Conservation (phyloP, 2,888 invertebrate genomes). For the Mesoligia furuncula region DNA sequence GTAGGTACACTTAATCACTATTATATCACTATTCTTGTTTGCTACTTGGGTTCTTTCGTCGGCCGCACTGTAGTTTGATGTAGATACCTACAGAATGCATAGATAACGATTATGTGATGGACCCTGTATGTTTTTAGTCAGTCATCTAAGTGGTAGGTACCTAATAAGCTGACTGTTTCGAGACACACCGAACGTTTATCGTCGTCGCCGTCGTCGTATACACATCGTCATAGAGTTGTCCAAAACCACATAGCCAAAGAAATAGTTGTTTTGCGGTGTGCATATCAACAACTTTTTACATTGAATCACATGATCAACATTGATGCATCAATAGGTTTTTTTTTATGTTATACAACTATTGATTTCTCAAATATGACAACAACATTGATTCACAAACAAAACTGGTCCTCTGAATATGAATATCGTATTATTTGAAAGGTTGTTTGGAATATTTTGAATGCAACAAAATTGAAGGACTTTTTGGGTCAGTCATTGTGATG, state of each 20-base stretch:
- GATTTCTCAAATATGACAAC: conserved; percentile 24
- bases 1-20: no score
- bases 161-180: no score
- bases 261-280: background rate
- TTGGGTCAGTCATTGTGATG: conserved; percentile 13
- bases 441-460: conserved; percentile 23
- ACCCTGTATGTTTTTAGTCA: no score
- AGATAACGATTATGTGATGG: no score
- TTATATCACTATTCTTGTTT: no score
- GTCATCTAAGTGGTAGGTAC: no score
- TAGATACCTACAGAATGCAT: no score
- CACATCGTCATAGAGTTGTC: background rate
- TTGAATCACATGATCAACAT: background rate
- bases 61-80: no score
- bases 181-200: no score
- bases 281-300: conserved; percentile 13
- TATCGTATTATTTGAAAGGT: conserved; percentile 47
- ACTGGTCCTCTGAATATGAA: conserved; percentile 17
- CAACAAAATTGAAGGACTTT: conserved; percentile 31
- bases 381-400: conserved; percentile 22
- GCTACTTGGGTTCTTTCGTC: no score
- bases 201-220: no score
- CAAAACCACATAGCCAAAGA: background rate
- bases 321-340: background rate
- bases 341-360: conserved; percentile 5